A percentile compares a stretch with the other conserved stretches of the same genome.
These are phyloP conservation scores for Marmota flaviventris DNA, from an alignment of 2,113 vertebrate genomes.

Conservation along the genomic window DNA sequence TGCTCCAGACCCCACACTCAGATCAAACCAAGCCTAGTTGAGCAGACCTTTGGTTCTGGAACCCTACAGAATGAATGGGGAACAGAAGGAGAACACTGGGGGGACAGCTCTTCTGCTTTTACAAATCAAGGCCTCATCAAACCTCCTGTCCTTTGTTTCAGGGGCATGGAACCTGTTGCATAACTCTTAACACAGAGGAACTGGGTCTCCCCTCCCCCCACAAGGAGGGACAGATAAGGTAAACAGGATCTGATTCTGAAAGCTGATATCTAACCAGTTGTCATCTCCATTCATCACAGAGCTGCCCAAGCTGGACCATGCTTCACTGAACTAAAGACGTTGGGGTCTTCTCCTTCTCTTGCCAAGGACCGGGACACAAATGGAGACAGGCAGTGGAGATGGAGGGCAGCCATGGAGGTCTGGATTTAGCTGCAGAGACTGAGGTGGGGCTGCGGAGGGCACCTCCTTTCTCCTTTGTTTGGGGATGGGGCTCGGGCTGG, in stretches of 20 bases:
- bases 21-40: not conserved
- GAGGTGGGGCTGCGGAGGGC: constrained; percentile 63
- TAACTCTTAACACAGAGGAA: not conserved
- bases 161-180: not conserved
- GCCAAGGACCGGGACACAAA: no score
- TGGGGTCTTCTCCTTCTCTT: not conserved
- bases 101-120: not conserved
- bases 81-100: rapidly evolving
- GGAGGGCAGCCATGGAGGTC: constrained; percentile 1
- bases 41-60: not conserved
- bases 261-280: not conserved
- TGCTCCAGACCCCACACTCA: not conserved
- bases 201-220: not conserved
- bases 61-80: no score
- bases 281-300: not conserved
- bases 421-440: constrained; percentile 7
- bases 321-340: not conserved
- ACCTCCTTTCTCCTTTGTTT: constrained; percentile 78
- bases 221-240: not conserved
- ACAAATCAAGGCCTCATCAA: not conserved
- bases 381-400: not conserved
- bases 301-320: not conserved
- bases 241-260: constrained; percentile 34
- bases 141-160: not conserved
- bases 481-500: constrained; percentile 76